Conservation (phyloP, 2,888 invertebrate genomes). For the Andrena dorsata region DNA sequence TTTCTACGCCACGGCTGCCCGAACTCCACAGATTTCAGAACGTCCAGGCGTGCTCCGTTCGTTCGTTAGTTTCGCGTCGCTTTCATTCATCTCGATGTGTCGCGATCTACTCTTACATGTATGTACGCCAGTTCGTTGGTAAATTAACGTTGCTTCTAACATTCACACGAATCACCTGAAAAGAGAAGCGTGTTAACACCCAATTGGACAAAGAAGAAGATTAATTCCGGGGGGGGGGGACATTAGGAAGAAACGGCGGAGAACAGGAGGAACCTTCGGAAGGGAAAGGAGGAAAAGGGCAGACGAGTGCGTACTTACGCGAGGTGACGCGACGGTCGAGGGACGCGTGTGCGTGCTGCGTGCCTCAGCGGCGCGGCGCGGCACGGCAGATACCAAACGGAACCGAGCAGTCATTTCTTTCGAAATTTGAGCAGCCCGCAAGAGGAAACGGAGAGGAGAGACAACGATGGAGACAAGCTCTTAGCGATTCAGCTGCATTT, state of each 20-base stretch:
- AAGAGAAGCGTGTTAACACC: too few species aligned
- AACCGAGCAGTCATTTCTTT: neutral
- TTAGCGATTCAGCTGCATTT: neutral
- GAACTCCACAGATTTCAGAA: neutral
- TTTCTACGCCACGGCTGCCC: neutral
- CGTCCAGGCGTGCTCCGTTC: neutral
- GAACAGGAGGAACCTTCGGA: neutral
- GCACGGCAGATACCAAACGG: too few species aligned
- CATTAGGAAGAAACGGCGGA: too few species aligned
- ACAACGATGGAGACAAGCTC: slow-evolving; percentile 7
- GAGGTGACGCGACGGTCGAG: neutral
- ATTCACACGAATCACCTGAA: too few species aligned
- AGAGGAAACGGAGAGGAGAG: neutral
- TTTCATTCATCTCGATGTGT: too few species aligned
- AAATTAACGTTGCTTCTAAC: too few species aligned
- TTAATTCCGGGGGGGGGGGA: too few species aligned
- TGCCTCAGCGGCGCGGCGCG: too few species aligned
- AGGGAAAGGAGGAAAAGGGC: neutral
- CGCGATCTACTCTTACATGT: too few species aligned
- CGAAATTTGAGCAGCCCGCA: neutral
- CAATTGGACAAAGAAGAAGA: too few species aligned
- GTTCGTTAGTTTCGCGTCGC: neutral
- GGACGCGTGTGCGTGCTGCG: neutral
- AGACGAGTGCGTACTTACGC: neutral
- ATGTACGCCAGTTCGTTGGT: too few species aligned